phyloP scores from a whole-genome alignment of 1,140 invertebrate genomes.

The Rhizoglyphus robini region DNA sequence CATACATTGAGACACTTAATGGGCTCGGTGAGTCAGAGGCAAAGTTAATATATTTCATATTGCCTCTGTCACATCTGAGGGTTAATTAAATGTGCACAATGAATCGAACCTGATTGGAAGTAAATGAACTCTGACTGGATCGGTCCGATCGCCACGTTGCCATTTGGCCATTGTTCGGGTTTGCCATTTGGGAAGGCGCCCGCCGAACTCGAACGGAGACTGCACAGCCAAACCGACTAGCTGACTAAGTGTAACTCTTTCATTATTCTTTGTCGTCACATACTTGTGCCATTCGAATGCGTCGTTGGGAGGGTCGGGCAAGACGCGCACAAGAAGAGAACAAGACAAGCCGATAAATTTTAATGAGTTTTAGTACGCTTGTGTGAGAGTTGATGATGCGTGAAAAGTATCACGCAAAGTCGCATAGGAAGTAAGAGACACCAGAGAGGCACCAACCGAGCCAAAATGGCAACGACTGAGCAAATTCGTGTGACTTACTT shows the following conservation, averaged over 20 bases:
- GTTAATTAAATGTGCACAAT: background rate
- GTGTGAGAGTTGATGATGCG: conserved; percentile 12
- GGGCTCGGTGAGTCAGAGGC: background rate
- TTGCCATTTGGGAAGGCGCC: background rate
- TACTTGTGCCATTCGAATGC: too few species aligned
- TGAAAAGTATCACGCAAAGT: conserved; percentile 17
- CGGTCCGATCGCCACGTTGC: too few species aligned
- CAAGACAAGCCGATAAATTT: background rate
- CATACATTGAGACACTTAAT: too few species aligned
- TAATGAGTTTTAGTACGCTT: conserved; percentile 13
- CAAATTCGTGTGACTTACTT: background rate
- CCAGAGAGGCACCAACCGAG: too few species aligned
- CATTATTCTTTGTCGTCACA: background rate
- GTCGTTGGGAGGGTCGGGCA: background rate
- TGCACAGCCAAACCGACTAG: too few species aligned
- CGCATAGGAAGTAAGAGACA: background rate
- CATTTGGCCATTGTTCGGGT: background rate
- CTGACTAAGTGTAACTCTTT: background rate
- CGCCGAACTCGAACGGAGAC: background rate
- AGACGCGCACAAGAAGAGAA: background rate
- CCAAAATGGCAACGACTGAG: too few species aligned
- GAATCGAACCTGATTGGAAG: background rate
- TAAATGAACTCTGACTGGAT: conserved; percentile 12
- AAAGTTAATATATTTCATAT: background rate
- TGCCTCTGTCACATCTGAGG: background rate